These are phyloP conservation scores for Monopterus albus DNA, from an alignment of 2,113 vertebrate species.

Conservation along the genomic window DNA sequence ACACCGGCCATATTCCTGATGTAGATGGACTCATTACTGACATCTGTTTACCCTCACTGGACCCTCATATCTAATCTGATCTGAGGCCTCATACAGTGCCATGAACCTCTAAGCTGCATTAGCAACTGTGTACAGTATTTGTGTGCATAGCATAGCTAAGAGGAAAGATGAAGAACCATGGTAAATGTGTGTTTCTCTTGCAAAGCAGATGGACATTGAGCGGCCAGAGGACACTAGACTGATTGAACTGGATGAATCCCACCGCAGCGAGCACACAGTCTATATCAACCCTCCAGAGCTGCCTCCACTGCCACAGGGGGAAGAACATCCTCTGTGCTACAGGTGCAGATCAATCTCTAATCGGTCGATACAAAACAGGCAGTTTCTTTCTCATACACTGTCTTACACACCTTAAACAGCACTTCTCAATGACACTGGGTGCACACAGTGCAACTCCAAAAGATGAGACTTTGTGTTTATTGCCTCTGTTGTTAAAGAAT, in stretches of 20 bases:
- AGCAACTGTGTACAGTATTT: constrained; percentile 1
- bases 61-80: constrained; percentile 36
- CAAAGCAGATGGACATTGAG: constrained; percentile 90
- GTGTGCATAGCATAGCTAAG: constrained; percentile 5
- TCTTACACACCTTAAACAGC: background rate
- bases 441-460: constrained; percentile 20
- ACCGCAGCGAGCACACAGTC: constrained; percentile 96
- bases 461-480: constrained; percentile 31
- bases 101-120: background rate
- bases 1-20: constrained; percentile 28
- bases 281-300: constrained; percentile 97
- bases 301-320: constrained; percentile 90
- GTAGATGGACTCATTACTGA: constrained; percentile 9
- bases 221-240: constrained; percentile 89
- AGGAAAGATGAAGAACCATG: background rate
- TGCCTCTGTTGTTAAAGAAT: constrained; percentile 36
- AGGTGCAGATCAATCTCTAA: constrained; percentile 80
- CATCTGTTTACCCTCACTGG: constrained; percentile 40
- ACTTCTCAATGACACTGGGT: background rate
- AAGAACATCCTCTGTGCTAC: constrained; percentile 92
- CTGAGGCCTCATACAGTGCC: background rate
- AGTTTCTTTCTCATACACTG: constrained; percentile 20
- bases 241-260: constrained; percentile 96
- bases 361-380: background rate
- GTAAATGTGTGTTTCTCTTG: constrained; percentile 49